Percentiles rank a stretch among this genome's conserved stretches.
These are phyloP conservation scores for Pithys albifrons DNA, from an alignment of 2,113 vertebrate species.

Conservation along the genomic window DNA sequence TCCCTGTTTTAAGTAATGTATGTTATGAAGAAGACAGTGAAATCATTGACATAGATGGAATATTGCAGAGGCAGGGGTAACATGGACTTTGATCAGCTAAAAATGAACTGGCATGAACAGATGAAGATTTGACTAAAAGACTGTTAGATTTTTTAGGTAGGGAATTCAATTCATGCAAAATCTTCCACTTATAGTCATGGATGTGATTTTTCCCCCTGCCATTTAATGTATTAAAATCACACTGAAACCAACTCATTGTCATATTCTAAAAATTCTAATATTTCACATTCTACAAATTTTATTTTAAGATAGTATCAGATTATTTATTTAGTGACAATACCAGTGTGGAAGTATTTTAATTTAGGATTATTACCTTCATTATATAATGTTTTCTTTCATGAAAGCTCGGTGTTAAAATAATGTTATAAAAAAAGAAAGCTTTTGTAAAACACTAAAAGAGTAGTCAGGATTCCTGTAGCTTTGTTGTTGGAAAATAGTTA, in stretches of 20 bases:
- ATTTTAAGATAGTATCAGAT: background rate
- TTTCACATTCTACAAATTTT: background rate
- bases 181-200: background rate
- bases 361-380: background rate
- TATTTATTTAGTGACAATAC: background rate
- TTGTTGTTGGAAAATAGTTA: background rate
- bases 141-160: background rate
- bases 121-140: background rate
- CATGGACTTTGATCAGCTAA: background rate
- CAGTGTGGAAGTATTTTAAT: background rate
- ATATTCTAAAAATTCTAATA: background rate
- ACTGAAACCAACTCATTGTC: background rate
- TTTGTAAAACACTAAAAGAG: background rate
- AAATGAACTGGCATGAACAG: background rate
- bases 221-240: background rate
- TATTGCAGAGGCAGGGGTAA: background rate
- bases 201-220: background rate
- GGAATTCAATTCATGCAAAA: background rate
- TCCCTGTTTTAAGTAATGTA: background rate
- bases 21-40: fast-evolving
- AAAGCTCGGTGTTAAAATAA: background rate
- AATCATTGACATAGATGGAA: background rate
- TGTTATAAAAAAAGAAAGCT: background rate
- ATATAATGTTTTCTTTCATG: background rate
- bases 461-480: background rate